Percentiles rank a stretch among this genome's conserved stretches.
Evolutionary conservation across 2,888 invertebrate genomes (phyloP).

Genomic region (Agriopis marginaria): DNA sequence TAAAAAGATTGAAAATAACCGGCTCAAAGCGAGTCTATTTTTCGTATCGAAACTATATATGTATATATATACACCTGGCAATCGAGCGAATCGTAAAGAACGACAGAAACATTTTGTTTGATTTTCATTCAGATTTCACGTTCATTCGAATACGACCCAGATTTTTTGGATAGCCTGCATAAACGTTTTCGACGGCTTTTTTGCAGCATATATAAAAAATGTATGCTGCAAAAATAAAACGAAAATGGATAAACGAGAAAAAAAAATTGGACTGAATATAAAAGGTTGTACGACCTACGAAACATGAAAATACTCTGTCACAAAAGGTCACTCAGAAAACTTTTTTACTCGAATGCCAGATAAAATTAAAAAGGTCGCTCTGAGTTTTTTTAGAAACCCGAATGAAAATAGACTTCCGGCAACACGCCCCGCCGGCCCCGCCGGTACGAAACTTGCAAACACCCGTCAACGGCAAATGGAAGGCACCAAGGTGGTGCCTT

Average conservation of each 20-base stretch:
- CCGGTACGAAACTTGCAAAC: slow-evolving; percentile 26
- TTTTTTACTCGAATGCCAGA: not conserved
- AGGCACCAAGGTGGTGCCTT: slow-evolving; percentile 24
- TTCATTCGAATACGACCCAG: slow-evolving; percentile 2
- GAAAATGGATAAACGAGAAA: too few relatives aligned
- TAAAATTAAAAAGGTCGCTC: slow-evolving; percentile 6
- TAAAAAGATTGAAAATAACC: slow-evolving; percentile 42
- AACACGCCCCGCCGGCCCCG: not conserved
- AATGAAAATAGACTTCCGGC: slow-evolving; percentile 19
- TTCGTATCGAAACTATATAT: slow-evolving; percentile 30
- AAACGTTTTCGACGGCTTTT: slow-evolving; percentile 4
- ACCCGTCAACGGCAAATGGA: slow-evolving; percentile 30
- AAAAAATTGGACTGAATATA: too few relatives aligned
- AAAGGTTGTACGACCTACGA: too few relatives aligned
- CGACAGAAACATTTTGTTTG: slow-evolving; percentile 3
- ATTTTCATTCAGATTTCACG: slow-evolving; percentile 16
- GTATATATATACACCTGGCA: slow-evolving; percentile 10
- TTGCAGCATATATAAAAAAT: not conserved
- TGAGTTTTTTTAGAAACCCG: slow-evolving; percentile 10
- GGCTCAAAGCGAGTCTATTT: slow-evolving; percentile 35
- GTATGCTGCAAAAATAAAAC: too few relatives aligned
- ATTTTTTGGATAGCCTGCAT: slow-evolving; percentile 8
- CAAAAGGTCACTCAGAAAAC: not conserved
- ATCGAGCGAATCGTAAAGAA: slow-evolving; percentile 18
- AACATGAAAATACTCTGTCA: slow-evolving; percentile 1